These are phyloP conservation scores for Aplodontia rufa DNA, from an alignment of 2,113 vertebrate genomes.

Conservation along the genomic window DNA sequence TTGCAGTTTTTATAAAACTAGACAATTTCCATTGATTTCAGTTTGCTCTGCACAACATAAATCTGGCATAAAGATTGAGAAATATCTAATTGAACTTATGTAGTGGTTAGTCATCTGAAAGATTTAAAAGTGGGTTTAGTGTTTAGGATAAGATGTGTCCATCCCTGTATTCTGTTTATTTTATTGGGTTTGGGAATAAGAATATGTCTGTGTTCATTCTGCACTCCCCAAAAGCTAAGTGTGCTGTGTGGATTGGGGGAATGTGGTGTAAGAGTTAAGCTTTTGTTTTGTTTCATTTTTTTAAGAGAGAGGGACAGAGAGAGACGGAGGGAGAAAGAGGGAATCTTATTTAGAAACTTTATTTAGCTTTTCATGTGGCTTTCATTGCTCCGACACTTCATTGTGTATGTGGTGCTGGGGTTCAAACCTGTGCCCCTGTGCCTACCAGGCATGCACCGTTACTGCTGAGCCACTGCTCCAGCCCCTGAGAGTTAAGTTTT, in stretches of 20 bases:
- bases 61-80: not conserved
- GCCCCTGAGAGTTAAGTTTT: not conserved
- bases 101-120: not conserved
- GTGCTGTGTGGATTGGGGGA: not conserved
- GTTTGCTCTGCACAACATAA: not conserved
- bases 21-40: slow-evolving; percentile 17
- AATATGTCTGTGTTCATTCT: not conserved
- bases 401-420: no score
- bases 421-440: no score
- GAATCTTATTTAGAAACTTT: no score
- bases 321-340: no score
- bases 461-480: no score
- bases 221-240: not conserved
- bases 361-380: no score
- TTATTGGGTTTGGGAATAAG: not conserved
- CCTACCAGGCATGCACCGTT: no score
- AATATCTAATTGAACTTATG: not conserved
- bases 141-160: not conserved
- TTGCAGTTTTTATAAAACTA: slow-evolving; percentile 30
- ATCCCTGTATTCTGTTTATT: not conserved
- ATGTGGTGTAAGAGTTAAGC: not conserved
- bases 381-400: no score
- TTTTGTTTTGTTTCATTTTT: no score
- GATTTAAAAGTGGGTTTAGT: not conserved
- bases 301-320: no score